Base-by-base conservation (phyloP, 2,797 vertebrate genomes). In the Leuciscus waleckii region DNA sequence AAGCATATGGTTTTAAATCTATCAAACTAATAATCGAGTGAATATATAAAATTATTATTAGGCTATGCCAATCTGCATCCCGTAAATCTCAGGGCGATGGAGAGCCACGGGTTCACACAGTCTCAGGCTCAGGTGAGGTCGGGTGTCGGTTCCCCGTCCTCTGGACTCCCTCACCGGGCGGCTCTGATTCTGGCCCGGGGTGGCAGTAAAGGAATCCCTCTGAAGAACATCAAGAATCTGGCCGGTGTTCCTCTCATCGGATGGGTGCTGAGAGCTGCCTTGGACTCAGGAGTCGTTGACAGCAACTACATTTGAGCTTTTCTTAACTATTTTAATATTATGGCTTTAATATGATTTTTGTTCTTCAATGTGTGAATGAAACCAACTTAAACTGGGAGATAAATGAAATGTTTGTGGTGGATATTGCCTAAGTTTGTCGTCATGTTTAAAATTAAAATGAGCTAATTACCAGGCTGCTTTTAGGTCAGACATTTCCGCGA, bases 191-290 rank as follows among this genome's bases (percentile, higher is more conserved):
- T 98, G 88, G 97, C 98, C 4, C 92, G 97, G 0, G 97, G 97
- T 23, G 98, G 98, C 19, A 98, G 97, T 83, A 98, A 98, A 90
- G 97, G 97, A 0, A 99, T 99, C 82, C 97, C 96, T 0, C 93
- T 97, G 89, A 99, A 99, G 87, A 99, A 99, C 93, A 97, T 99
- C 88, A 98, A 97, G 88, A 93, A 88, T 88, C 87, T 98, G 65
- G 97, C 97, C 0, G 97, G 98, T 0, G 93, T 97, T 0, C 97
- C 98, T 1, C 97, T 99, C 17, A 90, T 99, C 23, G 97, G 95
- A 11, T 99, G 98, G 98, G 97, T 97, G 9, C 90, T 98, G 85
- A 92, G 97, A 61, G 96, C 97, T 0, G 97, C 97, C 0, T 3
- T 90, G 35, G 97, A 98, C 88, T 92, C 96, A 0, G 89, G 90